Evolutionary conservation across 2,113 vertebrate genomes (phyloP), one percentile per base, ranked within the genome.

Genomic region (Perca flavescens): DNA sequence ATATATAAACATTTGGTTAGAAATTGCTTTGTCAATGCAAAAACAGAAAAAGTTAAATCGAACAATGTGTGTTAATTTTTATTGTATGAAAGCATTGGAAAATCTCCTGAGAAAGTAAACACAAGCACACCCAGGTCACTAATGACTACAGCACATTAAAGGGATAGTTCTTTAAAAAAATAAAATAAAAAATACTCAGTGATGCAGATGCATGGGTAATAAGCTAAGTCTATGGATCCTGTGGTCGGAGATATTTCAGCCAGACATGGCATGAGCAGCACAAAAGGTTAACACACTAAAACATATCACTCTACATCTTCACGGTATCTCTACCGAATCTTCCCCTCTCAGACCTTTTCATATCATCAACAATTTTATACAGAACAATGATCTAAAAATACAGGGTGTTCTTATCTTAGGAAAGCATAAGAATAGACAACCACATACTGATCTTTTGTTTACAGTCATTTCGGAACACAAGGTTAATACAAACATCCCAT

Each of bases 61-160:
- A 64, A 57, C 13, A 36, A 5, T 25, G 61, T 61, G 50, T 76
- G 71, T 69, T 62, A 57, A 43, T 43, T 43, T 11, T 43, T 43
- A 43, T 43, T 9, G 40, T 43, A 43, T 11, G 10, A 43, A 89
- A 84, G 66, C 40, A 49, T 25, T 49, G 53, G 43, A 65, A 77
- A 16, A 62, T 74, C 71, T 84, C 82, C 77, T 88, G 77, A 84
- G 86, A 76, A 64, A 49, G 47, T 82, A 52, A 60, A 74, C 73
- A 77, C 46, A 54, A 64, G 21, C 66, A 31, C 47, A 49, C 61
- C 74, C 62, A 61, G 13, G 28, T 72, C 67, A 62, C 73, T n/a
- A 36, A 49, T 14, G 14, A 74, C 10, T 22, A 65, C 60, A 54
- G 53, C 8, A 47, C 50, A 82, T 53, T 60, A 64, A 67, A 52